Percentiles rank a stretch among this genome's conserved stretches.
phyloP scores from a whole-genome alignment of 2,797 vertebrate species.

The Pyrocephalus nanus region DNA sequence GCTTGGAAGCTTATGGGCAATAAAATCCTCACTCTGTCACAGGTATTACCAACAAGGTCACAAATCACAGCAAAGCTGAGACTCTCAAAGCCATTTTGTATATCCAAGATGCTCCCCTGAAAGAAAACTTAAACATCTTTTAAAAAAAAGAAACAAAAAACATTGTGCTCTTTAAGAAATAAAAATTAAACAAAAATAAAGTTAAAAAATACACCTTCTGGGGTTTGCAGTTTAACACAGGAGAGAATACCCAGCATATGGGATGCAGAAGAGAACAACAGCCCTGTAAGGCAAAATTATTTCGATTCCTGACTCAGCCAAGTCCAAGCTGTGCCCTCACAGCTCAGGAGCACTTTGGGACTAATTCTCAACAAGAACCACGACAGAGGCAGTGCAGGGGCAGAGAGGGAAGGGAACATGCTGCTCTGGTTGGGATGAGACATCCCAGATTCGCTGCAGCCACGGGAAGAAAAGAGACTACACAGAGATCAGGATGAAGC shows the following conservation, averaged over 20 bases:
- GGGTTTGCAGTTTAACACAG: neutral
- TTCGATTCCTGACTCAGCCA: neutral
- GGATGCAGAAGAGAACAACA: neutral
- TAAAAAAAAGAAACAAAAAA: neutral
- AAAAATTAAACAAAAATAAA: neutral
- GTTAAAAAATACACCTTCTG: neutral
- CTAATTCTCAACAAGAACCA: neutral
- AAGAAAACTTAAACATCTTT: neutral
- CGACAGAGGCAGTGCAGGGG: neutral
- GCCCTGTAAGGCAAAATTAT: neutral
- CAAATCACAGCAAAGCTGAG: neutral
- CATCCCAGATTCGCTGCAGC: neutral
- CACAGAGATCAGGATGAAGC: neutral
- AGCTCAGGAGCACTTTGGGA: neutral
- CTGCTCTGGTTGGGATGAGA: neutral
- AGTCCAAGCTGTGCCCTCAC: rapidly evolving
- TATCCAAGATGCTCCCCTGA: neutral
- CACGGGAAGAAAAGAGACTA: neutral
- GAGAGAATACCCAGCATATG: neutral
- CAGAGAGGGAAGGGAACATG: neutral
- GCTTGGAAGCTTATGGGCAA: neutral
- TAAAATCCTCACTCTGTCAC: neutral
- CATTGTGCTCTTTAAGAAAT: neutral
- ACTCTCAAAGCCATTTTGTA: neutral
- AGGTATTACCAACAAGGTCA: neutral